Percentiles rank a stretch among this genome's conserved stretches.
Conservation (phyloP, 2,113 vertebrate species). For the Ctenodactylus gundi region DNA sequence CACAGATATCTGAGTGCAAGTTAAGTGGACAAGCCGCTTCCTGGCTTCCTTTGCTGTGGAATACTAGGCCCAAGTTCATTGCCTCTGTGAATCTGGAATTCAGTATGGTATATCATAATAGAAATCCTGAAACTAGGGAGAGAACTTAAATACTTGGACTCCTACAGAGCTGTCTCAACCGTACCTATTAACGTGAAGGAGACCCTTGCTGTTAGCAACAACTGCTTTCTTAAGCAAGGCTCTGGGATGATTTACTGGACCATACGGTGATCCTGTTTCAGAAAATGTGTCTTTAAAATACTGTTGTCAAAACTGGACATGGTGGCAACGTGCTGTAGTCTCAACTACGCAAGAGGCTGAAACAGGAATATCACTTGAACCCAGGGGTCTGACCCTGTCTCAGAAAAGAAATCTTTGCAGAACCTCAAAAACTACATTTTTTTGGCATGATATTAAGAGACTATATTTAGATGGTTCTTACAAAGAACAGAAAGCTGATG, state of each 20-base stretch:
- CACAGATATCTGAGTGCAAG: background rate
- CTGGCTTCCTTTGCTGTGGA: background rate
- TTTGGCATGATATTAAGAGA: background rate
- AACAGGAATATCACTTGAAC: background rate
- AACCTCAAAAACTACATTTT: conserved; percentile 65
- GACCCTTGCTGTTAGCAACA: background rate
- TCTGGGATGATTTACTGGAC: conserved; percentile 62
- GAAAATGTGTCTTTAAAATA: conserved; percentile 66
- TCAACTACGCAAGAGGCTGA: background rate
- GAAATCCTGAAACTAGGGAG: background rate
- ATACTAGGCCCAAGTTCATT: background rate
- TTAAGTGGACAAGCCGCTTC: background rate
- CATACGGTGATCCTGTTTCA: conserved; percentile 35
- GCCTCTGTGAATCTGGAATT: background rate
- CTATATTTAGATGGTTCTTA: background rate
- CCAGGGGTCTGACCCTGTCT: background rate
- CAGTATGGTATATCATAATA: background rate
- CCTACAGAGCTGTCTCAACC: too few relatives aligned
- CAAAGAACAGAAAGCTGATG: background rate
- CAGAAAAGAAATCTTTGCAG: background rate
- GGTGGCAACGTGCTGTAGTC: too few relatives aligned
- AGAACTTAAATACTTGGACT: too few relatives aligned
- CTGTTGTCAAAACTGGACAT: background rate
- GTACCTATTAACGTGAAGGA: background rate
- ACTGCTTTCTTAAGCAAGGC: conserved; percentile 60